Base-by-base conservation (phyloP, 2,113 vertebrate genomes). In the Pygoscelis adeliae region DNA sequence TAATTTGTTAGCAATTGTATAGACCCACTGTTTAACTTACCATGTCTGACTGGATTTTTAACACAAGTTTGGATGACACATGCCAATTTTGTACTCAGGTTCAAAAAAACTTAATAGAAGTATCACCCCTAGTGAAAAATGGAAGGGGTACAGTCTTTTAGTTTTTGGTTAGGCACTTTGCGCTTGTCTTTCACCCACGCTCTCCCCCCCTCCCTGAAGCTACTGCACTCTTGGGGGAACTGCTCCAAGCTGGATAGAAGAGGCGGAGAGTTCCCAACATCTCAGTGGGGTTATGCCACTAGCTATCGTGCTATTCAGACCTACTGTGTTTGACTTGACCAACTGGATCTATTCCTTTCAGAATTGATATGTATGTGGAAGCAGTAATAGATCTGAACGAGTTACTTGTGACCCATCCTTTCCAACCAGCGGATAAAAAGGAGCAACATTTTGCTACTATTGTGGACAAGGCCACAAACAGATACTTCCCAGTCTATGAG, bases 311-410 rank as follows among this genome's bases (percentile, higher is more conserved):
- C n/a, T 82, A 19, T 38, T 71, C 44, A 71, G 38, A 46, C 6
- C 36, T 65, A 8, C 49, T 29, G 15, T 81, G 70, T 78, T 65
- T 50, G 44, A 82, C 34, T 30, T 87, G 66, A 83, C 18, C 69
- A 67, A 34, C 23, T 55, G 32, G 21, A 74, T 65, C 32, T 91
- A 3, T 95, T 82, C 15, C n/a, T 77, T 94, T 49, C 90, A 99
- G 99, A 96, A 98, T 99, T 65, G 98, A 99, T 95, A 99, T 99
- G 98, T 99, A 99, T 42, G 92, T 97, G 22, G 99, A 99, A 86
- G 98, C 96, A 50, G 3, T 96, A 12, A 77, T 71, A 0, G 99
- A 99, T 71, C 82, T 99, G 19, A 98, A 98, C 34, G 98, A 98
- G 5, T 85, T 98, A 91, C 55, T 99, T 1, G 96, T 98, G 90